A percentile compares a stretch with the other conserved stretches of the same genome.
phyloP scores from a whole-genome alignment of 2,113 vertebrate species.

The Ascaphus truei region DNA sequence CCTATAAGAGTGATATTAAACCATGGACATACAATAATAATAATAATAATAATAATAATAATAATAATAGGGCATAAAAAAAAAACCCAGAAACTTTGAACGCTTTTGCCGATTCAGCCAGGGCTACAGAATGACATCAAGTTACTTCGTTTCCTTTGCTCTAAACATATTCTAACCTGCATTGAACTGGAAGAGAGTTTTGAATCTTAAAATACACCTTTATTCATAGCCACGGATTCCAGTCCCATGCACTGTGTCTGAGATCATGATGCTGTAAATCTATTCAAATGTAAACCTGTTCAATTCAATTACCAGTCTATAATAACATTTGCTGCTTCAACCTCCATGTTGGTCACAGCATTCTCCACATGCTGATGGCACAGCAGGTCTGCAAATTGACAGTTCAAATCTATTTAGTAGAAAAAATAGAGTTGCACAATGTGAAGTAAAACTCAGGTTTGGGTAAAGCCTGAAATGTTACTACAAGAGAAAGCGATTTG shows the following conservation, averaged over 20 bases:
- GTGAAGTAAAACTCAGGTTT: conserved; percentile 62
- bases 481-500: not conserved
- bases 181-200: not conserved
- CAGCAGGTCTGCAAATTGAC: conserved; percentile 68
- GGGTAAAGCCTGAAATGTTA: not conserved
- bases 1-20: not conserved
- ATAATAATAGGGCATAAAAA: not conserved
- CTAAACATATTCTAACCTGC: not conserved
- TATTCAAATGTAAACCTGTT: conserved; percentile 79
- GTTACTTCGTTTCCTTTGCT: not conserved
- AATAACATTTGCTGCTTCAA: conserved; percentile 70
- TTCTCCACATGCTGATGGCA: conserved; percentile 60
- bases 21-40: not conserved
- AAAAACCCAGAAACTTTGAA: not conserved
- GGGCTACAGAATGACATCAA: not conserved
- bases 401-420: conserved; percentile 71
- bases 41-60: no score
- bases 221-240: conserved; percentile 53
- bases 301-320: conserved; percentile 75
- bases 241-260: conserved; percentile 58
- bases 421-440: conserved; percentile 57
- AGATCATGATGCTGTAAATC: conserved; percentile 66
- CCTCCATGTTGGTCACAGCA: conserved; percentile 63
- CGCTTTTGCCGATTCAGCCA: not conserved
- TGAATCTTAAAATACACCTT: conserved; percentile 49